Percentiles rank a stretch among this genome's conserved stretches.
Conservation (phyloP, 2,113 vertebrate genomes). For the Myotis davidii region DNA sequence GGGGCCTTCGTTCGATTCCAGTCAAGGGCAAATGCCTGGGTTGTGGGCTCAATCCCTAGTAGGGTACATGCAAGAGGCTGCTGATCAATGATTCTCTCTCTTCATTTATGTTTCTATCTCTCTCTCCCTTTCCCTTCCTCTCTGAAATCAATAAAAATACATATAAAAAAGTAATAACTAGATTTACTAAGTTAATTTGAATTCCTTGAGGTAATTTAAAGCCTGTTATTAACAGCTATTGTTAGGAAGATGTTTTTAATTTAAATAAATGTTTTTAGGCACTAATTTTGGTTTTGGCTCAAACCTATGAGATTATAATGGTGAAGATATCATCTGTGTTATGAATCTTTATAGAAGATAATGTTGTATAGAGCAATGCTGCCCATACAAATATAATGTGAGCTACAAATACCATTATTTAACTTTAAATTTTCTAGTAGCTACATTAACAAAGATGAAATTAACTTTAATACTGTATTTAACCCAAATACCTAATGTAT, state of each 20-base stretch:
- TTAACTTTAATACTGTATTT: not conserved
- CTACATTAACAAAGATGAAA: not conserved
- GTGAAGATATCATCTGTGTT: not conserved
- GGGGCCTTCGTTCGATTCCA: no score
- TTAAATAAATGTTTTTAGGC: constrained; percentile 50
- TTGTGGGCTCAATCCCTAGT: no score
- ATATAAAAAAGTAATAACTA: constrained; percentile 70
- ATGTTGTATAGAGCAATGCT: not conserved
- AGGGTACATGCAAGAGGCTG: no score
- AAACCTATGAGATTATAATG: not conserved
- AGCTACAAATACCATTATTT: not conserved
- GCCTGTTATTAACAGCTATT: constrained; percentile 50
- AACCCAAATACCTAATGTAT: not conserved
- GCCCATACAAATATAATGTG: not conserved
- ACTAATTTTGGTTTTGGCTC: not conserved
- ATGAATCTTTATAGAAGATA: not conserved
- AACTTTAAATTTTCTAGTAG: not conserved
- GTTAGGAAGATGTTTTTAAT: constrained; percentile 65
- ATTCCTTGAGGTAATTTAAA: constrained; percentile 75
- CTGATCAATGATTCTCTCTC: no score
- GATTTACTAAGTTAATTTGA: constrained; percentile 68
- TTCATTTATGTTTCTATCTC: no score
- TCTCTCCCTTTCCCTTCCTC: no score
- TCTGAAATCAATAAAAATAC: no score
- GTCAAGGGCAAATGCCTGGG: no score